Base-by-base conservation (phyloP, 2,888 invertebrate species). In the Scaptomyza parva region DNA sequence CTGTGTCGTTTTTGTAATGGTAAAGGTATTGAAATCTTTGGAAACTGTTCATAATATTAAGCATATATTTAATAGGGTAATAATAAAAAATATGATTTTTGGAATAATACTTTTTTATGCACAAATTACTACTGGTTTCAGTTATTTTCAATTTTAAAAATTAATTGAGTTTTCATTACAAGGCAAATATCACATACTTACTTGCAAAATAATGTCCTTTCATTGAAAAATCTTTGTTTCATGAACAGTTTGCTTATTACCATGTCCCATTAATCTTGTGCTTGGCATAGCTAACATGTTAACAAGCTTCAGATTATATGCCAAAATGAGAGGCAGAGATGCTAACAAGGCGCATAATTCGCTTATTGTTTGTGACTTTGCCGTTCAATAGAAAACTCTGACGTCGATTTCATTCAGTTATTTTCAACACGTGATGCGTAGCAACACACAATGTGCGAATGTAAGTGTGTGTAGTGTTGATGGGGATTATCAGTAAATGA, bases 401-500 rank as follows among this genome's bases (percentile, higher is more conserved):
- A 59, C 65, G 74, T 70, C 50, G 70, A 41, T 47, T 60, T 65
- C 74, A 73, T 73, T 73, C 65, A 74, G 40, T 40, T 54, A 28
- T 54, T 44, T 41, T 11, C 69, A 65, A 61, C 65, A 73, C 73
- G 74, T 70, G 72, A 73, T 65, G 55, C 74, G 44, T 41, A 55
- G 47, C 58, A 69, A 44, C 39, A 44, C 39, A 51, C 20, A 8
- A 26, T 44, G 41, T 37, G 22, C n/a, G n/a, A 18, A 47, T 17
- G 14, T 14, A 1, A 14, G 14, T 35, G 35, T 35, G 0, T n/a
- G 28, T 33, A 14, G n/a, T 44, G 59, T 51, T 45, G 22, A 41
- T 28, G 12, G 40, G 60, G 44, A 73, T 66, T 81, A 84, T 78
- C 78, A 62, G 54, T 39, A 62, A 47, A 50, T 74, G 59, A 70